These are phyloP conservation scores for Leptopilina myrica DNA, from an alignment of 2,888 invertebrate species.

Conservation along the genomic window DNA sequence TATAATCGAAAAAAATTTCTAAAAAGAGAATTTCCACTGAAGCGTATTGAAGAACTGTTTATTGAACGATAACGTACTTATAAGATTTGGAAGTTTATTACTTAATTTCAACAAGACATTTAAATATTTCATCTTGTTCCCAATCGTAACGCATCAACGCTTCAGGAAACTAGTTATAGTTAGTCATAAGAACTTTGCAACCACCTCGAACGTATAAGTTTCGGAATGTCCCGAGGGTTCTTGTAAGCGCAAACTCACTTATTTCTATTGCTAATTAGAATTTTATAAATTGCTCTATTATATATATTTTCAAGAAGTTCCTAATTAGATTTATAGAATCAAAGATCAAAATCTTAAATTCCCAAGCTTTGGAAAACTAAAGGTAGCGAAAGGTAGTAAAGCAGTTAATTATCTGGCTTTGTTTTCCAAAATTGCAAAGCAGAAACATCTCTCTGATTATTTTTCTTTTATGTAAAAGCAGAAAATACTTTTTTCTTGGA, in stretches of 20 bases:
- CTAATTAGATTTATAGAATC: neutral
- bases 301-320: neutral
- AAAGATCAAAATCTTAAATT: no score
- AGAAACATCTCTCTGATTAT: no score
- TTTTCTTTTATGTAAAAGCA: no score
- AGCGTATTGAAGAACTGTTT: no score
- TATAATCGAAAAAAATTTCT: no score
- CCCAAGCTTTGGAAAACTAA: no score
- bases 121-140: neutral
- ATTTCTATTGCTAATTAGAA: constrained; percentile 6
- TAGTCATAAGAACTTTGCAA: constrained; percentile 6
- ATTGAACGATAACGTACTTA: neutral
- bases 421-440: no score
- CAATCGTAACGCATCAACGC: constrained; percentile 17
- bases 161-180: constrained; percentile 12
- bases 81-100: neutral
- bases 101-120: neutral
- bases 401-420: no score
- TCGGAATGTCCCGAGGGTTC: neutral
- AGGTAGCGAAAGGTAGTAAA: no score
- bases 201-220: neutral
- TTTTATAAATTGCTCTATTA: constrained; percentile 4
- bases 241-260: neutral
- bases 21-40: no score
- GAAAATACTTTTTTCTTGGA: no score